phyloP scores from a whole-genome alignment of 2,888 invertebrate genomes.

The Melanargia galathea region DNA sequence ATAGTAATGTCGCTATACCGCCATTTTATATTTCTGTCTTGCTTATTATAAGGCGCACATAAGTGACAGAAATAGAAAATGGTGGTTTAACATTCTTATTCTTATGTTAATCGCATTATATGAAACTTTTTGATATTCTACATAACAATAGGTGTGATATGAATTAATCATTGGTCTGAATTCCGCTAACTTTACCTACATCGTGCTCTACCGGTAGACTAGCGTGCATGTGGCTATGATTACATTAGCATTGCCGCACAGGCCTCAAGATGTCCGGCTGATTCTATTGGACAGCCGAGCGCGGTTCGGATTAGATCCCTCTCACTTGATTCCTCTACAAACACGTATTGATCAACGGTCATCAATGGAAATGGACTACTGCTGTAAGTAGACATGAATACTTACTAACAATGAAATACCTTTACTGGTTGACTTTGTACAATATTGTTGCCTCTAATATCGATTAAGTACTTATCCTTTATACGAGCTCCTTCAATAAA shows the following conservation, averaged over 20 bases:
- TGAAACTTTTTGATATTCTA: too few species aligned
- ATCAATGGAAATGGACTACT: not conserved
- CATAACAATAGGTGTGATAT: too few species aligned
- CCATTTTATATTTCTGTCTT: too few species aligned
- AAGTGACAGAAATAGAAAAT: too few species aligned
- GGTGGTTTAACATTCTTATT: too few species aligned
- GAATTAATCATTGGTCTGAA: not conserved
- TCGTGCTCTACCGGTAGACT: not conserved
- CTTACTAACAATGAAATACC: too few species aligned
- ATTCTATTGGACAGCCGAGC: constrained; percentile 43
- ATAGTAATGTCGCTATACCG: too few species aligned
- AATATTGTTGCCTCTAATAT: too few species aligned
- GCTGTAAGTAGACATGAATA: not conserved
- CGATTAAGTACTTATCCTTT: too few species aligned
- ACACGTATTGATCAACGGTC: constrained; percentile 16
- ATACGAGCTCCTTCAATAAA: constrained; percentile 12
- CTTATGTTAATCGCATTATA: too few species aligned
- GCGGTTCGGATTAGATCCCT: constrained; percentile 40
- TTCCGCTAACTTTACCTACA: not conserved
- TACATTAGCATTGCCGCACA: constrained; percentile 45
- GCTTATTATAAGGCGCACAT: too few species aligned
- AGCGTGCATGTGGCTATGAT: constrained; percentile 33
- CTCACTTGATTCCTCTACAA: constrained; percentile 32
- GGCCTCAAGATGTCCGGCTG: constrained; percentile 45
- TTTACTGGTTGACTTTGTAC: too few species aligned